These are phyloP conservation scores for Lethrus apterus DNA, from an alignment of 1,140 invertebrate species.

Conservation along the genomic window DNA sequence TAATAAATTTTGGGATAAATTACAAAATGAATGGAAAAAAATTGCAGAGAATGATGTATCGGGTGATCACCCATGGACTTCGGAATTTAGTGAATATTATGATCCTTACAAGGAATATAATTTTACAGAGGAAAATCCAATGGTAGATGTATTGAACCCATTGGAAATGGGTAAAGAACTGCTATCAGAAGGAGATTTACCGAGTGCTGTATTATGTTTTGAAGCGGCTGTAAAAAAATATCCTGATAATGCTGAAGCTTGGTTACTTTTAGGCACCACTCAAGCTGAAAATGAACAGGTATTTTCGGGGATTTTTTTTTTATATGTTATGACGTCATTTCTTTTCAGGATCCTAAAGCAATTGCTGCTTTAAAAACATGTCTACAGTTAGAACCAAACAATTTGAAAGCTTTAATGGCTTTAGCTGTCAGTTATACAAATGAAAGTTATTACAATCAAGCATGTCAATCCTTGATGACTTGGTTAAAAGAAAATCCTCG, in stretches of 20 bases:
- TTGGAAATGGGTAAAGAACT: constrained; percentile 79
- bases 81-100: constrained; percentile 53
- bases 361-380: constrained; percentile 86
- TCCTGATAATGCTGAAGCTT: constrained; percentile 71
- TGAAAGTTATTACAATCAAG: constrained; percentile 75
- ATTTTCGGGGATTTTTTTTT: constrained; percentile 1
- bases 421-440: constrained; percentile 94
- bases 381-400: constrained; percentile 71
- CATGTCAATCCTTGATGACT: constrained; percentile 61
- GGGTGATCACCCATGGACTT: constrained; percentile 57
- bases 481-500: constrained; percentile 84
- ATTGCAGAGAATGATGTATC: constrained; percentile 47
- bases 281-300: constrained; percentile 90
- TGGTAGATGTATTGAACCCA: constrained; percentile 72
- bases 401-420: constrained; percentile 79
- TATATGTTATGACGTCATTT: constrained; percentile 1
- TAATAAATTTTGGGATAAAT: constrained; percentile 63
- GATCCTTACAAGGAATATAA: constrained; percentile 71
- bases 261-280: constrained; percentile 75
- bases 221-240: constrained; percentile 90
- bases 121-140: constrained; percentile 82
- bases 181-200: constrained; percentile 80
- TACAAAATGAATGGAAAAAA: constrained; percentile 73
- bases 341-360: constrained; percentile 66
- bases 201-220: constrained; percentile 92